phyloP scores from a whole-genome alignment of 2,888 invertebrate species.

The Diaphora mendica region DNA sequence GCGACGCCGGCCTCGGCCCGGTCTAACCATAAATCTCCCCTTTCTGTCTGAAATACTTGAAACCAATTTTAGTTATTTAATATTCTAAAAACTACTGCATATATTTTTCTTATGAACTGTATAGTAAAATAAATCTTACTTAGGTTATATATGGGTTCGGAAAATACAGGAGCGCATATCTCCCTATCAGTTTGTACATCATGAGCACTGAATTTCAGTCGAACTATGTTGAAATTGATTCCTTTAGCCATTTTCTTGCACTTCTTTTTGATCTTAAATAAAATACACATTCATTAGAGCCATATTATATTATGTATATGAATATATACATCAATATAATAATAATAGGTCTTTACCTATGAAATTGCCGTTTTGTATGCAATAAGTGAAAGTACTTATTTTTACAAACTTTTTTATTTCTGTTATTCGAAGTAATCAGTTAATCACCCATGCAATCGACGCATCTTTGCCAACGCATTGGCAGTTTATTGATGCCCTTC shows the following conservation, averaged over 20 bases:
- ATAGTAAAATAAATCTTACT: constrained; percentile 85
- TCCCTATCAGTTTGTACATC: constrained; percentile 79
- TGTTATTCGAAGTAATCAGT: too few relatives aligned
- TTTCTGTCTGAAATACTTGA: background rate
- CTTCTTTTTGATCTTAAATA: constrained; percentile 52
- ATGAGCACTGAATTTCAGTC: constrained; percentile 93
- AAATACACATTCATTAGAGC: background rate
- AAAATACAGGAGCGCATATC: constrained; percentile 90
- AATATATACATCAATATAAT: too few relatives aligned
- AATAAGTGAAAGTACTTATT: too few relatives aligned
- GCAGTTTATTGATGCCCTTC: too few relatives aligned
- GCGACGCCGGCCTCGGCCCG: too few relatives aligned
- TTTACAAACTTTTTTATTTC: too few relatives aligned
- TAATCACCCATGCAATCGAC: too few relatives aligned
- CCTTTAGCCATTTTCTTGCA: constrained; percentile 72
- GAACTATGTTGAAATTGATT: constrained; percentile 93
- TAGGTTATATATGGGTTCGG: constrained; percentile 92
- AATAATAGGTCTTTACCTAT: too few relatives aligned
- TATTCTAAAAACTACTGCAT: too few relatives aligned
- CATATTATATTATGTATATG: too few relatives aligned
- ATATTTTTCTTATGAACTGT: background rate
- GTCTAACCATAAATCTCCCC: background rate
- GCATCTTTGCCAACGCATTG: too few relatives aligned
- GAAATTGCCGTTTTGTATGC: too few relatives aligned
- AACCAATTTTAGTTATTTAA: background rate